Base-by-base conservation (phyloP, 2,888 invertebrate genomes). In the Hipparchia sbordonii region DNA sequence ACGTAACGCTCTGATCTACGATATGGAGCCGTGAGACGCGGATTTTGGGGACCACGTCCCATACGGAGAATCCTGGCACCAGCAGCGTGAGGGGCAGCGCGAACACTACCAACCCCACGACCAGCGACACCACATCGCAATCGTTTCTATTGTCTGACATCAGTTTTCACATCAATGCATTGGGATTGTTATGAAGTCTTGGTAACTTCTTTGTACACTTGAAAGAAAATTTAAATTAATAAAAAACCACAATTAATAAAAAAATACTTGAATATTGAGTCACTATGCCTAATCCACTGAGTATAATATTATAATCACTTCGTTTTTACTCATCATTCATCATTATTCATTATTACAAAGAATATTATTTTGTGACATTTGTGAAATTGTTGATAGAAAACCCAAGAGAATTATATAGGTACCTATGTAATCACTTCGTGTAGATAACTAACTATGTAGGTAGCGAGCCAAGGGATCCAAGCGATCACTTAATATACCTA, bases 41-140 rank as follows among this genome's bases (percentile, higher is more conserved):
- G 56, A 90, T 75, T 81, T 93, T 93, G 0, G 93, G 92, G 33
- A 93, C 78, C 68, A 90, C 78, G 73, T 88, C 79, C 90, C 90
- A 91, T 13, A 93, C 76, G 0, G 88, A 88, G 77, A 93, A 92
- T 12, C 81, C 83, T 1, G 92, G 92, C 9, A 91, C 76, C 12
- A 93, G 82, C 45, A 92, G 78, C 0, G 91, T 90, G 46, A 93
- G 72, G 0, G 93, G 93, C 63, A 93, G 77, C 1, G 83, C 82
- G 72, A 93, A 93, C 23, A 87, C 92, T 54, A 88, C 75, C 5
- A 89, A 7, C 9, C 83, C 77, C 13, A 80, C 73, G 51, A 79
- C 45, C 39, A 80, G 57, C 5, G 78, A 76, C 10, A 72, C 56
- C 48, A 73, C 70, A 74, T 83, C 83, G 74, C 77, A 80, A 60